Evolutionary conservation across 2,888 invertebrate species (phyloP), one percentile per base, ranked within the genome.

Genomic region (Spatulosminthurus flaviceps): DNA sequence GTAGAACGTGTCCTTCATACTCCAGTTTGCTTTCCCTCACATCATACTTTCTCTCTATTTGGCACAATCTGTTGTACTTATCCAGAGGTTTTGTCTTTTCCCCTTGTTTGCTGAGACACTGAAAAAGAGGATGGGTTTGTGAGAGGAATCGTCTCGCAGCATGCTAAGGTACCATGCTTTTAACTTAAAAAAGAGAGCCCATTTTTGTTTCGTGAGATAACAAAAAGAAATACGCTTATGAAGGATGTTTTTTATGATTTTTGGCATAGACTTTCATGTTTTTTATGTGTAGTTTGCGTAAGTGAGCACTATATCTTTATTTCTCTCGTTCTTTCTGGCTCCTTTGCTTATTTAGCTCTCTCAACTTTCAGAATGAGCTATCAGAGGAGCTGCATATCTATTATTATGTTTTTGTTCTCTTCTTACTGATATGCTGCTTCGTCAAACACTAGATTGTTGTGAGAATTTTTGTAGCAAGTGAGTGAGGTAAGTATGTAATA

Each of bases 161-260:
- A 34, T 34, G 34, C 34, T 34, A 34, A 34, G 34, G 34, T 34
- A 34, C 34, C 5, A 34, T 34, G 9, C 34, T 34, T 34, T 34
- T 34, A 7, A 4, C 34, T 34, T 34, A 19, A 51, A 5, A 19
- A 2, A 51, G n/a, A n/a, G n/a, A 51, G n/a, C 51, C 51, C 51
- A 51, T 51, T 51, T 51, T 51, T 51, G 51, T 51, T 51, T 51
- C 51, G 51, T 51, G 51, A 51, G 51, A 51, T 51, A 51, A 51
- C 51, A 51, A 51, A n/a, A n/a, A 51, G 51, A 51, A 51, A 51
- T 51, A 51, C 51, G 51, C 51, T 51, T 51, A 51, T 51, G 51
- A 51, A 51, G 51, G n/a, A 51, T 51, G 51, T 51, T 51, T 51
- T 34, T 51, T 51, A 51, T 51, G 51, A 51, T 51, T 51, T 51